phyloP scores from a whole-genome alignment of 2,888 invertebrate genomes.

The Iselma pallidipennis region DNA sequence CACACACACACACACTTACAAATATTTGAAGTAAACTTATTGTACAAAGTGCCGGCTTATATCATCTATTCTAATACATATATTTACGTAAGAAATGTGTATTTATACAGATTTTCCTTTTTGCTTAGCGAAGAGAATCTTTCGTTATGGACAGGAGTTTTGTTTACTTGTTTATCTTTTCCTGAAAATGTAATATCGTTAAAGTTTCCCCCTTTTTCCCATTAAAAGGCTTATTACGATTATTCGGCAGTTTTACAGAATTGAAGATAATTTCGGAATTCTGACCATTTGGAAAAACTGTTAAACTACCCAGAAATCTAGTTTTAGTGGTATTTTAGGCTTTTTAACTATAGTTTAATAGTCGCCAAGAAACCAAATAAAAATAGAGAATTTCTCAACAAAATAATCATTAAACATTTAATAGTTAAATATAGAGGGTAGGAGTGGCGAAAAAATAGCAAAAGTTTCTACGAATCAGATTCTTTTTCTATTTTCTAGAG shows the following conservation, averaged over 20 bases:
- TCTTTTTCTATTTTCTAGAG: too few relatives aligned
- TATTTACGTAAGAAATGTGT: neutral
- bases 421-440: neutral
- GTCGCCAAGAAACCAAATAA: too few relatives aligned
- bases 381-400: neutral
- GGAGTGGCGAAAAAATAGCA: too few relatives aligned
- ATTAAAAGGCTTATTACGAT: too few relatives aligned
- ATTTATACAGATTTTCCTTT: neutral
- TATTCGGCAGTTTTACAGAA: neutral
- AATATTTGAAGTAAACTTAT: conserved; percentile 46
- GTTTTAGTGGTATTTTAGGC: neutral
- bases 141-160: too few relatives aligned
- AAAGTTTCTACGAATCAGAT: neutral
- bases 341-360: neutral
- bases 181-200: neutral
- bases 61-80: neutral
- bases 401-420: neutral
- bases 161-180: conserved; percentile 1
- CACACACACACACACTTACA: too few relatives aligned
- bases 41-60: conserved; percentile 42
- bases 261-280: neutral
- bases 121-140: too few relatives aligned
- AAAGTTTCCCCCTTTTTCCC: neutral
- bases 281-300: too few relatives aligned
- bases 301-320: too few relatives aligned